phyloP scores from a whole-genome alignment of 2,113 vertebrate genomes.

The Halcyon senegalensis region DNA sequence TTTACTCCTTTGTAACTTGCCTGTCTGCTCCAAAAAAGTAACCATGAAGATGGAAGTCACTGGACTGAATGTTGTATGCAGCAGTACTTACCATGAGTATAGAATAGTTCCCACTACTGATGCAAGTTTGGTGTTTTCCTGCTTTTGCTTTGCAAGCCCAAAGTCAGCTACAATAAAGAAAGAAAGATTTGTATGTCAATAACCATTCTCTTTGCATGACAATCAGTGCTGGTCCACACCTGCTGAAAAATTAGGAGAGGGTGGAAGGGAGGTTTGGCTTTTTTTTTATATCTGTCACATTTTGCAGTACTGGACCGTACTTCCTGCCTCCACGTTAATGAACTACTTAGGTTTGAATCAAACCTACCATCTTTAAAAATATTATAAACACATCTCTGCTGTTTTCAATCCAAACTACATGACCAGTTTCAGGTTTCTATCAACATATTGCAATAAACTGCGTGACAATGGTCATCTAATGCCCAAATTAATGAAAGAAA shows the following conservation, averaged over 20 bases:
- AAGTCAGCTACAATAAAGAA: constrained; percentile 84
- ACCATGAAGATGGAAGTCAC: background rate
- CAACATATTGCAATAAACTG: background rate
- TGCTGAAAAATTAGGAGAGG: background rate
- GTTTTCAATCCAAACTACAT: background rate
- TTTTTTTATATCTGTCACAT: background rate
- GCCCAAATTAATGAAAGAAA: background rate
- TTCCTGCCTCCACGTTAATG: background rate
- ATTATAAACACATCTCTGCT: background rate
- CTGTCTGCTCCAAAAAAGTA: background rate
- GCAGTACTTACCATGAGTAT: constrained; percentile 85
- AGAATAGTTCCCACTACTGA: constrained; percentile 92
- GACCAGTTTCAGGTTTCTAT: background rate
- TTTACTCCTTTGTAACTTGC: background rate
- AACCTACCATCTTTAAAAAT: background rate
- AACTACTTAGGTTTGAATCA: background rate
- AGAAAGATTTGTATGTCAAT: background rate
- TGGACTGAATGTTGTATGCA: background rate
- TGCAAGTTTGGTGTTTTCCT: constrained; percentile 87
- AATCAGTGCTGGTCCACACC: background rate
- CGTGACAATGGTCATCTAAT: background rate
- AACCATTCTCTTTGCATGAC: background rate
- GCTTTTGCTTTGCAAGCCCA: constrained; percentile 91
- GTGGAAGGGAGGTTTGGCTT: background rate
- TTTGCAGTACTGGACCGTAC: background rate